Base-by-base conservation (phyloP, 2,888 invertebrate species). In the Platynereis dumerilii region DNA sequence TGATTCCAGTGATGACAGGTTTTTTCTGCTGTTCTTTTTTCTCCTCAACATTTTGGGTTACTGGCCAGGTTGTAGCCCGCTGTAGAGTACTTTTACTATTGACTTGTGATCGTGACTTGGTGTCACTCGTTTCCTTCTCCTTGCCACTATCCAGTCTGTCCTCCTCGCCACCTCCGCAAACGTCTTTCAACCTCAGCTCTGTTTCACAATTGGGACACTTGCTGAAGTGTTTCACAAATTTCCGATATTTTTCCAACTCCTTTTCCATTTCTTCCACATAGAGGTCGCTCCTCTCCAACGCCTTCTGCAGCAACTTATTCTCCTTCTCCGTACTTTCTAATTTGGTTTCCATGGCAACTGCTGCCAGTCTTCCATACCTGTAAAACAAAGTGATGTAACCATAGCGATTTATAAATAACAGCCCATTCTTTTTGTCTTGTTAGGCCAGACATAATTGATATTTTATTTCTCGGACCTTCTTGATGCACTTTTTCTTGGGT, bases 291-390 rank as follows among this genome's bases (percentile, higher is more conserved):
- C 75, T 70, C 62, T 80, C 78, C 48, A 83, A 67, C 12, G 82
- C 81, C 58, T 77, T 78, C 52, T 80, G 75, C 27, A 83, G 71
- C 55, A 77, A 76, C 7, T 69, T 70, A 2, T 78, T 73, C 67
- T 83, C 79, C 67, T 79, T 80, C 66, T 80, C 78, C 56, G 76
- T 74, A 44, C 68, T 69, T 26, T 80, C 78, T 34, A 81, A 62
- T 62, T 81, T 79, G 1, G 76, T 64, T 67, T 83, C 80, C 44
- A 82, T 66, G 2, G 81, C 78, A 26, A 79, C 76, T 3, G 82
- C 80, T 28, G 82, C 81, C 53, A 71, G 74, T 52, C 81, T 73
- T 0, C 81, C 81, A 74, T 75, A 80, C 58, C 83, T 83, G 72
- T 2, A 74, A 72, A 34, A 52, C 24, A 17, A 29, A 65, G 10